Evolutionary conservation across 2,888 invertebrate species (phyloP), one percentile per base, ranked within the genome.

Genomic region (Elegia similella): DNA sequence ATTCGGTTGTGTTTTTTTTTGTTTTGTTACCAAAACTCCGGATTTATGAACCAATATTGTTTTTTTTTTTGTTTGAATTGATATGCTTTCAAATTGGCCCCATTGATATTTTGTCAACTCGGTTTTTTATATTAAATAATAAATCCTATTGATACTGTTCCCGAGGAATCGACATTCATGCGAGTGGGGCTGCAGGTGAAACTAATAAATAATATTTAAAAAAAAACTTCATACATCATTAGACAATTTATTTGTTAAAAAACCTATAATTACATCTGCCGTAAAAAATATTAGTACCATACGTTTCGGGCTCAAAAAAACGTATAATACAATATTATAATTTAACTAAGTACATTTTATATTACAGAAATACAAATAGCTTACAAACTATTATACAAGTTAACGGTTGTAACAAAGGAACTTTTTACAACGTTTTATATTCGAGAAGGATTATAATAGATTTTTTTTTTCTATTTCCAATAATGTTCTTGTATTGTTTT

Each of bases 301-400:
- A 83, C 88, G 88, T 86, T 88, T 85, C 79, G 89, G 89, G 89
- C 89, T 90, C 89, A 86, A 53, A 70, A 84, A 88, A 90, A 90
- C 88, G 87, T 82, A 80, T 61, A 82, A 75, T 73, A 76, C 76
- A 74, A 73, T 76, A 78, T 75, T 76, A 67, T 61, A 56, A 57
- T 34, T 43, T 59, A 68, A 64, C 60, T 68, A 69, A 56, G 58
- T 59, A 57, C 56, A 29, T 62, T 65, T 66, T 66, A 68, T 60
- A 68, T 61, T 63, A 62, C 64, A 68, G 60, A 58, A 68, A 62
- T 65, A 66, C 58, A 66, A 66, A 59, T 56, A 60, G 64, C 60
- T 66, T 70, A 73, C 61, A 59, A 62, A 57, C 60, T 62, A 64
- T 59, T 29, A 57, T 62, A 55, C 38, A 68, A 68, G 57, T 59